Conservation (phyloP, 2,888 invertebrate genomes). For the Eristalis arbustorum region DNA sequence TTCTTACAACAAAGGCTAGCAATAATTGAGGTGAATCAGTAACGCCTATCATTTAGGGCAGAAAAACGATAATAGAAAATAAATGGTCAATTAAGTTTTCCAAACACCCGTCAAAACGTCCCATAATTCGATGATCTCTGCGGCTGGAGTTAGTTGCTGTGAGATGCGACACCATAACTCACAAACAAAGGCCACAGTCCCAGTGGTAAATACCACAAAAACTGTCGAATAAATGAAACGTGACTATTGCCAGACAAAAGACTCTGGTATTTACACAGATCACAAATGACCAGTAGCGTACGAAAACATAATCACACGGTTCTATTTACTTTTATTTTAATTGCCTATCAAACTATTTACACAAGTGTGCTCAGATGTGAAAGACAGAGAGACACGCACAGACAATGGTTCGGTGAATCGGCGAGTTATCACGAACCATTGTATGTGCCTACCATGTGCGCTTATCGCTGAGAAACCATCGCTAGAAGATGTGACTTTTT, state of each 20-base stretch:
- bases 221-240: slow-evolving; percentile 37
- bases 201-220: slow-evolving; percentile 12
- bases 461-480: not conserved
- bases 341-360: slow-evolving; percentile 23
- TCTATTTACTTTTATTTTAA: not conserved
- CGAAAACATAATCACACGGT: not conserved
- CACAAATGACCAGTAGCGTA: not conserved
- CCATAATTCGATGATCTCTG: not conserved
- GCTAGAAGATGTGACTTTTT: not conserved
- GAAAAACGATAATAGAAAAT: slow-evolving; percentile 11
- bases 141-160: too few species aligned
- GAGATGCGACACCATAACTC: not conserved
- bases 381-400: not conserved
- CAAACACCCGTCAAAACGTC: not conserved
- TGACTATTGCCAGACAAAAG: slow-evolving; percentile 23
- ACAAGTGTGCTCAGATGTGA: not conserved
- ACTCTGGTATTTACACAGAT: too few species aligned
- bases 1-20: not conserved
- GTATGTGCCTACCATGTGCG: not conserved
- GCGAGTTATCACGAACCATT: slow-evolving; percentile 31
- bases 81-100: slow-evolving; percentile 35
- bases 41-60: not conserved
- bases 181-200: not conserved
- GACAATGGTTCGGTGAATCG: not conserved
- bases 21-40: not conserved